Evolutionary conservation across 2,888 invertebrate genomes (phyloP).

Genomic region (Limenitis camilla): DNA sequence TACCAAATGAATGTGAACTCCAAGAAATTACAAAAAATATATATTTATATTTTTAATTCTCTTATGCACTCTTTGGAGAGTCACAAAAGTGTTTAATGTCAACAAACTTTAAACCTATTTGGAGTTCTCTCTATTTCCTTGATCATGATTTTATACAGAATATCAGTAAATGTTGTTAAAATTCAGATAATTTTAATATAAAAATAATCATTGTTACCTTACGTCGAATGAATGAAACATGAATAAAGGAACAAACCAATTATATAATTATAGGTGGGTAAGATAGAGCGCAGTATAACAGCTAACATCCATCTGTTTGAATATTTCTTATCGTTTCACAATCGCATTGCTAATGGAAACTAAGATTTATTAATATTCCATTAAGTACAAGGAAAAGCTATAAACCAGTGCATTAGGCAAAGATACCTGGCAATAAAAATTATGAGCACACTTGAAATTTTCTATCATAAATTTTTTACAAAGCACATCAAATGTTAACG

Average conservation of each 20-base stretch:
- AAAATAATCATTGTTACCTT: too few relatives aligned
- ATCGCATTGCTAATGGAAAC: conserved; percentile 49
- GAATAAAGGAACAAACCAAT: not conserved
- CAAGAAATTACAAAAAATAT: conserved; percentile 56
- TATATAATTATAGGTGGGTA: not conserved
- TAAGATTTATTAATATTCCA: conserved; percentile 48
- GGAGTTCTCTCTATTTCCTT: too few relatives aligned
- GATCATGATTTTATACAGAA: too few relatives aligned
- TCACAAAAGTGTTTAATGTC: too few relatives aligned
- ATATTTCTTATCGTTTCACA: conserved; percentile 22
- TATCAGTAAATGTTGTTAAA: too few relatives aligned
- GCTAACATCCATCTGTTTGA: conserved; percentile 3
- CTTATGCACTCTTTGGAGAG: too few relatives aligned
- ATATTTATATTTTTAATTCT: conserved; percentile 34
- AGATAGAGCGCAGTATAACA: not conserved
- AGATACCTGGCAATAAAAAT: conserved; percentile 31
- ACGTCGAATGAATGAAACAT: not conserved
- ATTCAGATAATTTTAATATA: too few relatives aligned
- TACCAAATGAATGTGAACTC: conserved; percentile 62
- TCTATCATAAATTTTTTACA: conserved; percentile 15
- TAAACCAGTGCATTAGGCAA: conserved; percentile 47
- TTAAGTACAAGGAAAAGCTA: conserved; percentile 32
- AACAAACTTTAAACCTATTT: too few relatives aligned
- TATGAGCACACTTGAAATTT: conserved; percentile 32
- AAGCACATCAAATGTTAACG: conserved; percentile 15